Evolutionary conservation across 2,888 invertebrate species (phyloP), one percentile per base, ranked within the genome.

Genomic region (Leucophenga maculata): DNA sequence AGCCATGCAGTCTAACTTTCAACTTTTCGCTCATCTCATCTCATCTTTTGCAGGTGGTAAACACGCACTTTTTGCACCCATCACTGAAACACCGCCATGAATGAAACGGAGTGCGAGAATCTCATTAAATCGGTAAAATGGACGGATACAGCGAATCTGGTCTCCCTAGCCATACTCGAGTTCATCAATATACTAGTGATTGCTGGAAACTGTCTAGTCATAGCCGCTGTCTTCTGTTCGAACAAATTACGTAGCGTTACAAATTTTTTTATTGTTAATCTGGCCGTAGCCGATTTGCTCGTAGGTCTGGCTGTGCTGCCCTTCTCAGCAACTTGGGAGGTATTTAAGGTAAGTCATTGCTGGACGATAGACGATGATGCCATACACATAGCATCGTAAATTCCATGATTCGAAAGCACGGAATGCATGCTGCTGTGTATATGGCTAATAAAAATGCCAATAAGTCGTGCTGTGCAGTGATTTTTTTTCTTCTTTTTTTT

Each of bases 281-380:
- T 99, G 85, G 98, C 98, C 0, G 95, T 97, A 20, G 98, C 98
- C 59, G 99, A 99, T 90, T 91, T 99, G 72, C 91, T 97, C 85
- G 97, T 99, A n/a, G 98, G 98, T 1, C 90, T 98, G 6, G 95
- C 97, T 22, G 98, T 99, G 64, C 91, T 99, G 80, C 98, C 98
- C 1, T 98, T 98, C 90, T 97, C 97, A 31, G 95, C 98, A 67
- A 95, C 97, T 22, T 94, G 97, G 91, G 97, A 98, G 89, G 96
- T 97, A 9, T 95, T 93, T 87, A 94, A 95, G 93, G 95, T 95
- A 82, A 89, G 89, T 80, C 6, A 31, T 8, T 50, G 18, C 39
- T 26, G 26, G 26, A 26, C 26, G 3, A 26, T 26, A 4, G 3
- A 26, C 26, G 2, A 26, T 26, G 26, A n/a, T n/a, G n/a, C n/a